Evolutionary conservation across 2,888 invertebrate genomes (phyloP), one percentile per base, ranked within the genome.

Genomic region (Pinctada fucata): DNA sequence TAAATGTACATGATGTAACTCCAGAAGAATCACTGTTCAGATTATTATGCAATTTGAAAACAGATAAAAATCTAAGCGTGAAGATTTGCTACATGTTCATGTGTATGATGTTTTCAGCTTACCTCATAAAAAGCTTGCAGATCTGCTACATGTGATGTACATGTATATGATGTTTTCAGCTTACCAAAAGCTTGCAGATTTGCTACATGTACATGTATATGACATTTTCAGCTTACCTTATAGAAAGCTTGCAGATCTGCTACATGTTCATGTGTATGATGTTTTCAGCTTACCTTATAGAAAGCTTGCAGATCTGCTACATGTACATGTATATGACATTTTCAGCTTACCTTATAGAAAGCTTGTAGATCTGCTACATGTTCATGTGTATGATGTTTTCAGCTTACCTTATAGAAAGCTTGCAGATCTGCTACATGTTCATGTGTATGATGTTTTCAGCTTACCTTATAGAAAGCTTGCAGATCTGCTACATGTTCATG

Each of bases 261-360:
- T 88, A 99, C 31, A 31, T 31, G 31, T 31, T 1, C 31, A 31
- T 1, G 31, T 31, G 1, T 31, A 31, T 31, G 31, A 31, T 31
- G 31, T 45, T 63, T 13, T 16, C 16, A 45, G 31, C 58, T 31
- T 69, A 94, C 94, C 92, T 94, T 95, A 88, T 95, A 95, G 88
- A 95, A 95, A 13, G 93, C 92, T 90, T 94, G 98, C 77, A 99
- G 94, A 93, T 99, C 98, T 48, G 95, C 94, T 88, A 99, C 31
- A 31, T 31, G 31, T 31, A 31, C 31, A 31, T 1, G 31, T 31
- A 31, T 31, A 31, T 31, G 31, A 31, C 1, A 1, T 45, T 63
- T 13, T 16, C 16, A 45, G 31, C 58, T 31, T 69, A 94, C 94
- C 92, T 94, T 95, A 88, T 95, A 95, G 88, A 95, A 95, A 13